Conservation (phyloP, 2,113 vertebrate species). For the Seriola rivoliana region DNA sequence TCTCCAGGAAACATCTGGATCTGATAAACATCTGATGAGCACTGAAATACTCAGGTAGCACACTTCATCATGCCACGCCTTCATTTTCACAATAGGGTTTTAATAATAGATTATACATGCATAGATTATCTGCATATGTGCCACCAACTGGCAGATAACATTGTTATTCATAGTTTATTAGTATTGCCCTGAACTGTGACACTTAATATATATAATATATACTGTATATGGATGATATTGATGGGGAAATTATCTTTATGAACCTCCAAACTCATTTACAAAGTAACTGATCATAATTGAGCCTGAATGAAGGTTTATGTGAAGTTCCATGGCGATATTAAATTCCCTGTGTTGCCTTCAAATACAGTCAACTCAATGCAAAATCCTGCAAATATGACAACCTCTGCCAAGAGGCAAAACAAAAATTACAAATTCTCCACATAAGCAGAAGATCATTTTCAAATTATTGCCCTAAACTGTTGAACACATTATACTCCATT, state of each 20-base stretch:
- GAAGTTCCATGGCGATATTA: neutral
- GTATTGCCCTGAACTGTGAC: neutral
- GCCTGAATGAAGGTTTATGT: conserved; percentile 26
- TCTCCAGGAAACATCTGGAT: conserved; percentile 4
- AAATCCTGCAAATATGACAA: neutral
- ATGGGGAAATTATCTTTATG: neutral
- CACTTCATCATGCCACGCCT: neutral
- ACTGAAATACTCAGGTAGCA: too few relatives aligned
- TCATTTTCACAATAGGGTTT: neutral
- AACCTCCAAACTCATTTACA: conserved; percentile 2
- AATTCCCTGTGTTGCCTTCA: neutral
- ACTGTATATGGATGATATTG: neutral
- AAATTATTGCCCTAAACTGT: conserved; percentile 44
- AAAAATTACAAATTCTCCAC: conserved; percentile 34
- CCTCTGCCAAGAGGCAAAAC: conserved; percentile 2
- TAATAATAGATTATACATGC: too few relatives aligned
- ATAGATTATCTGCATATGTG: neutral
- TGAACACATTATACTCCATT: conserved; percentile 57
- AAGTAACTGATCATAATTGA: neutral
- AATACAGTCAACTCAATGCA: neutral
- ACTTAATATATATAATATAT: too few relatives aligned
- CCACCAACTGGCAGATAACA: neutral
- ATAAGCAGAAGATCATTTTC: conserved; percentile 41
- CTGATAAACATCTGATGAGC: neutral
- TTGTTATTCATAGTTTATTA: neutral